Evolutionary conservation across 2,888 invertebrate genomes (phyloP).

Genomic region (Pollenia amentaria): DNA sequence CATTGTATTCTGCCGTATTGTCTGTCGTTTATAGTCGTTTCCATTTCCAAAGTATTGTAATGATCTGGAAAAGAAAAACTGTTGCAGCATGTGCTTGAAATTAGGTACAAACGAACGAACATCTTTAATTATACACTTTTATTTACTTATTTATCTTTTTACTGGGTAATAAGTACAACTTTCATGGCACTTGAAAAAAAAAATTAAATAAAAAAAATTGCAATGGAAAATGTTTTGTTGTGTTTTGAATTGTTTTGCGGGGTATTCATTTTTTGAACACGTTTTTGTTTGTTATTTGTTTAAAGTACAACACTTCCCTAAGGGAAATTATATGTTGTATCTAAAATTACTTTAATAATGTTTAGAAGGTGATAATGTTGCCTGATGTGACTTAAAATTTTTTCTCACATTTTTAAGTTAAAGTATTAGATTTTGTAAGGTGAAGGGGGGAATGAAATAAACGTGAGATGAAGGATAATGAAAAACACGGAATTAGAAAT

Average conservation of each 20-base stretch:
- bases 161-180: conserved; percentile 27
- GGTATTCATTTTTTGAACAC: not conserved
- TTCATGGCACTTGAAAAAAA: conserved; percentile 27
- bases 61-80: conserved; percentile 18
- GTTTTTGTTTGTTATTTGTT: conserved; percentile 24
- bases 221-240: not conserved
- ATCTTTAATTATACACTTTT: conserved; percentile 47
- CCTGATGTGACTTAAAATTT: conserved; percentile 35
- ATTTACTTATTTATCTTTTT: conserved; percentile 14
- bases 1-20: not conserved
- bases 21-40: not conserved
- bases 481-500: too few relatives aligned
- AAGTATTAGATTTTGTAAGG: too few relatives aligned
- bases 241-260: conserved; percentile 7
- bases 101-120: conserved; percentile 45
- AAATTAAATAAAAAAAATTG: not conserved
- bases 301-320: conserved; percentile 2
- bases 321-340: conserved; percentile 27
- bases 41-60: not conserved
- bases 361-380: conserved; percentile 38
- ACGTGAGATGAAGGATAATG: too few relatives aligned
- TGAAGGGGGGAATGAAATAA: not conserved
- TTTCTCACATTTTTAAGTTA: conserved; percentile 11
- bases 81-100: conserved; percentile 57
- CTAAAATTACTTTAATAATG: conserved; percentile 19